phyloP scores from a whole-genome alignment of 2,888 invertebrate genomes.

The Coelopa pilipes region DNA sequence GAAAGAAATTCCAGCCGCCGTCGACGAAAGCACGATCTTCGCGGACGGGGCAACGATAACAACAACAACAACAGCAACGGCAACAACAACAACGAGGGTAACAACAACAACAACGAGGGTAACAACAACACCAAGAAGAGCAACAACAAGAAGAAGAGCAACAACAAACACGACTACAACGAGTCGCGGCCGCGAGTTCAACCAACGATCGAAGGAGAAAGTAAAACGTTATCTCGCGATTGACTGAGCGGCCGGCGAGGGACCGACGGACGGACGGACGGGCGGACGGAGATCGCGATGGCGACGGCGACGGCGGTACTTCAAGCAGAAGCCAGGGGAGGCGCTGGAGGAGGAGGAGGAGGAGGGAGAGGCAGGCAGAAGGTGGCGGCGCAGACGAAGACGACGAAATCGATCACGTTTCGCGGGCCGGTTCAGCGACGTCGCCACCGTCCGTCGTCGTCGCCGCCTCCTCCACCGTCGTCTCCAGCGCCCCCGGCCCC shows the following conservation, averaged over 20 bases:
- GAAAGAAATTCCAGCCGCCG: constrained; percentile 6
- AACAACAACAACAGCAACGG: too few relatives aligned
- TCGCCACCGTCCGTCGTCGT: neutral
- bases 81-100: too few relatives aligned
- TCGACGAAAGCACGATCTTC: neutral
- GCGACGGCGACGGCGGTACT: too few relatives aligned
- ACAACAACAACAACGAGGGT: too few relatives aligned
- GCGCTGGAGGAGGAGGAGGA: neutral
- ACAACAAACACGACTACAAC: constrained; percentile 3
- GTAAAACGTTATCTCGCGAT: constrained; percentile 23
- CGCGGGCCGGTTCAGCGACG: constrained; percentile 3
- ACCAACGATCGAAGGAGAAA: constrained; percentile 30
- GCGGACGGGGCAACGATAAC: neutral
- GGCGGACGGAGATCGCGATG: too few relatives aligned
- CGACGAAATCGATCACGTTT: constrained; percentile 23
- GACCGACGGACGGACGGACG: neutral
- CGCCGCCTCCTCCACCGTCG: neutral
- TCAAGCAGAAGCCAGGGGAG: neutral
- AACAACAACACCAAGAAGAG: too few relatives aligned
- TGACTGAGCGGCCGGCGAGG: constrained; percentile 1
- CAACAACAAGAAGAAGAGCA: neutral
- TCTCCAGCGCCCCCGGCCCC: neutral
- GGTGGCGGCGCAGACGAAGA: neutral
- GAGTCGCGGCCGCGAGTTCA: constrained; percentile 15
- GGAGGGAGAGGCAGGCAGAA: neutral